A percentile compares a stretch with the other conserved stretches of the same genome.
Evolutionary conservation across 2,113 vertebrate species (phyloP).

Genomic region (Procapra przewalskii): DNA sequence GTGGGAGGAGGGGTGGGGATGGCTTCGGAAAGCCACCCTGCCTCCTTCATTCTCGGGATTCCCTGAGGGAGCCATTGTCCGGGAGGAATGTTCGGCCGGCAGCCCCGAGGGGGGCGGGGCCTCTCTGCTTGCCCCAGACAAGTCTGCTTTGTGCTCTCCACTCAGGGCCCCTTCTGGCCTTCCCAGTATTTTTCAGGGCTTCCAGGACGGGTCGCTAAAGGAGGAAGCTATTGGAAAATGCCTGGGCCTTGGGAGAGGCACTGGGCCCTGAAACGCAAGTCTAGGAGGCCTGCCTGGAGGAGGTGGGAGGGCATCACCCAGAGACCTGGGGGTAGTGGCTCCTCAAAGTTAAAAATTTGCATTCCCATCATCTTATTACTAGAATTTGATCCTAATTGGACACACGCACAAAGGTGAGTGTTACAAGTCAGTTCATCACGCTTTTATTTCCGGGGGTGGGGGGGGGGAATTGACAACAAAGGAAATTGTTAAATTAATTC

Average conservation of each 20-base stretch:
- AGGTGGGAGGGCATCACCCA: background rate
- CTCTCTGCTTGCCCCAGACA: background rate
- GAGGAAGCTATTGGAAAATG: background rate
- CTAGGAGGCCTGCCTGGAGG: conserved; percentile 37
- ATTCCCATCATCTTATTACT: background rate
- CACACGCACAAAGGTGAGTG: background rate
- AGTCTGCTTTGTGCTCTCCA: conserved; percentile 33
- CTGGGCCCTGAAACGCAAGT: background rate
- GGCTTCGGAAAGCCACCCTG: background rate
- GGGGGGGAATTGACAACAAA: background rate
- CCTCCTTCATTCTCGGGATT: conserved; percentile 27
- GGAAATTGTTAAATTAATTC: background rate
- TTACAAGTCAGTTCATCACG: background rate
- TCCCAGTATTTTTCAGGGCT: background rate
- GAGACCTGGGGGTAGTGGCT: background rate
- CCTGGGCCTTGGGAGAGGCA: background rate
- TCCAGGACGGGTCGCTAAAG: background rate
- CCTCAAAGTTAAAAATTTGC: background rate
- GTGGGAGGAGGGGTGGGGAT: background rate
- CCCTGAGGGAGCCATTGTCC: conserved; percentile 31
- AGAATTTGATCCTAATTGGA: background rate
- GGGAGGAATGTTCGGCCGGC: conserved; percentile 18
- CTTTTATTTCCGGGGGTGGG: background rate
- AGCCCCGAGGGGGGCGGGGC: conserved; percentile 35
- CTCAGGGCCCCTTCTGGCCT: background rate